Base-by-base conservation (phyloP, 2,888 invertebrate genomes). In the Yponomeuta plumbellus region DNA sequence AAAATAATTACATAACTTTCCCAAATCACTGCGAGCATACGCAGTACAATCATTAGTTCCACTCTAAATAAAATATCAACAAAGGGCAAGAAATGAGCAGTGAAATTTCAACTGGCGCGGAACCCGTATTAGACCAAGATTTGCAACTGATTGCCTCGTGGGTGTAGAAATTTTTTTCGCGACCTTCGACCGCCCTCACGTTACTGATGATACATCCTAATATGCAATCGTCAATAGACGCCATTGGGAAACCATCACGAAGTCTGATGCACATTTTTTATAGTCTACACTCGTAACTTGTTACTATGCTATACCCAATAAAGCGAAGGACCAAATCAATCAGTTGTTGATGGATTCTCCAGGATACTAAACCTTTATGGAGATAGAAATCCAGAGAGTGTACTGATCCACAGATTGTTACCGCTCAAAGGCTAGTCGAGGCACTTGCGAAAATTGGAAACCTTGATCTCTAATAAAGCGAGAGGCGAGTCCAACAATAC, bases 401-500 rank as follows among this genome's bases (percentile, higher is more conserved):
- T 34, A 34, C 34, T 2, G 5, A 2, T 26, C 3, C 2, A 26
- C 26, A 5, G 26, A 26, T 26, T 2, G 20, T 57, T 20, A 13
- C 20, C 11, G 44, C 8, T 44, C 17, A 13, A 34, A 34, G 13
- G 44, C 13, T 13, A 10, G 10, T n/a, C 44, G 44, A 17, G 44
- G 44, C 44, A 44, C 21, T 17, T 11, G 21, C 40, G 22, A 63
- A 63, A 21, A 63, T 44, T 62, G 40, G 44, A 44, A 40, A 44
- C 20, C 63, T 22, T 13, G 63, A 40, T 63, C 63, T 40, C 6
- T 23, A 44, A 6, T 63, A 62, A 34, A 39, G 39, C 26, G 44
- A 44, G 23, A 61, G 61, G 20, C 63, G 11, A 56, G 39, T 26
- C 57, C 26, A 5, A 56, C 72, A 73, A 73, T 71, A 71, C 67